Percentiles rank a stretch among this genome's conserved stretches.
Conservation (phyloP, 2,888 invertebrate species). For the Macropis europaea region DNA sequence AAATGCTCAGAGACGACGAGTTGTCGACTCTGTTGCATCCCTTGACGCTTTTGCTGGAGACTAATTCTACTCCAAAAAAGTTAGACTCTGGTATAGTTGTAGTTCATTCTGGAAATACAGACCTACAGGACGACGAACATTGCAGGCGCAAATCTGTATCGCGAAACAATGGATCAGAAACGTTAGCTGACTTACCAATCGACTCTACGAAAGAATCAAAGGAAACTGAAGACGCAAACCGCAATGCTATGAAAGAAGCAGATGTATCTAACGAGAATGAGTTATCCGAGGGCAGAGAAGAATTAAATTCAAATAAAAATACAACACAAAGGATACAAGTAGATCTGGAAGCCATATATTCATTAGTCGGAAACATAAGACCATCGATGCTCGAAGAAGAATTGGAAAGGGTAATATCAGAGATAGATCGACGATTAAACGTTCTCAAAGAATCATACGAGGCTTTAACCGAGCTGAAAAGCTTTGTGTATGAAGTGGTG, state of each 20-base stretch:
- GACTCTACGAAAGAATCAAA: background rate
- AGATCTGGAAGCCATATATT: slow-evolving; percentile 66
- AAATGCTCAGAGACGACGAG: slow-evolving; percentile 44
- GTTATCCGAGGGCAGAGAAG: background rate
- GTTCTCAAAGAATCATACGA: slow-evolving; percentile 63
- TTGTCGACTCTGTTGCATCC: slow-evolving; percentile 58
- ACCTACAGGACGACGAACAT: slow-evolving; percentile 35
- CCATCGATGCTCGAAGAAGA: slow-evolving; percentile 52
- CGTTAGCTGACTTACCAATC: background rate
- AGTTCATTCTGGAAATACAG: slow-evolving; percentile 69
- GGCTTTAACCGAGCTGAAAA: slow-evolving; percentile 59
- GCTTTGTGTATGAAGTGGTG: slow-evolving; percentile 69
- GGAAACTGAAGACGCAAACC: slow-evolving; percentile 21
- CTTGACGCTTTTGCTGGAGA: slow-evolving; percentile 66
- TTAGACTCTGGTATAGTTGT: slow-evolving; percentile 76
- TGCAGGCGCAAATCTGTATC: background rate
- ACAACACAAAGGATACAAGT: slow-evolving; percentile 48
- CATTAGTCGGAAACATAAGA: slow-evolving; percentile 56
- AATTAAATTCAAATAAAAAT: slow-evolving; percentile 14
- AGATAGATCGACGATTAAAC: slow-evolving; percentile 57
- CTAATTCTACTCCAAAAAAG: slow-evolving; percentile 66
- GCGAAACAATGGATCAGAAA: background rate
- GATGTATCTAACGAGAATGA: background rate
- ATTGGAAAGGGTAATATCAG: slow-evolving; percentile 62
- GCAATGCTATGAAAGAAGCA: background rate